Conservation (phyloP, 2,797 vertebrate genomes). For the Mico argentatus region DNA sequence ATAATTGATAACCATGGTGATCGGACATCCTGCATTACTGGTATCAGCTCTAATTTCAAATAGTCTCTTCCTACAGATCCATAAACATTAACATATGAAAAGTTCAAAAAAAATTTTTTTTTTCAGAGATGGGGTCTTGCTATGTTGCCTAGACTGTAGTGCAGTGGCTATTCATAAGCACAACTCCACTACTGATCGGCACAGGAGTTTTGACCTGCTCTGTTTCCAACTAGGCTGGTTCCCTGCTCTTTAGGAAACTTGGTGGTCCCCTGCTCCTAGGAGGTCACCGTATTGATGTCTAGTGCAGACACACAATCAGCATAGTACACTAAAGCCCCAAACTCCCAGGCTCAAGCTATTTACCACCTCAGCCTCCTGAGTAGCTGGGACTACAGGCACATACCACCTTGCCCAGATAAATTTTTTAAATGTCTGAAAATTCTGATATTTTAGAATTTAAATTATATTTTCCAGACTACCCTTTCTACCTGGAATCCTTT, state of each 20-base stretch:
- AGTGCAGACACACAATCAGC: background rate
- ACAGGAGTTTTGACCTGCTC: background rate
- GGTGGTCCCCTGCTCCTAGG: background rate
- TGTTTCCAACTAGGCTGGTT: background rate
- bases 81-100: background rate
- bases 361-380: background rate
- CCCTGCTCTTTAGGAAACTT: background rate
- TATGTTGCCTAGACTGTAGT: background rate
- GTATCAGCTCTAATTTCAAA: background rate
- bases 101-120: background rate
- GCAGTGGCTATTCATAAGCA: background rate
- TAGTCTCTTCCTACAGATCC: background rate
- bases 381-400: background rate
- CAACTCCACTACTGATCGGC: background rate
- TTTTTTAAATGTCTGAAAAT: slow-evolving; percentile 4
- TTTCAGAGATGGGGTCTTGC: background rate
- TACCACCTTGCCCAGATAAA: background rate
- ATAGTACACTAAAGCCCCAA: background rate
- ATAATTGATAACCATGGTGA: background rate
- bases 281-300: background rate
- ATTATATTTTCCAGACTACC: background rate
- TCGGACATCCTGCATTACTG: background rate
- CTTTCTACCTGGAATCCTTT: background rate
- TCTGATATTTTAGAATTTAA: slow-evolving; percentile 21
- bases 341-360: background rate